Evolutionary conservation across 2,888 invertebrate genomes (phyloP).

Genomic region (Drosophila rubida): DNA sequence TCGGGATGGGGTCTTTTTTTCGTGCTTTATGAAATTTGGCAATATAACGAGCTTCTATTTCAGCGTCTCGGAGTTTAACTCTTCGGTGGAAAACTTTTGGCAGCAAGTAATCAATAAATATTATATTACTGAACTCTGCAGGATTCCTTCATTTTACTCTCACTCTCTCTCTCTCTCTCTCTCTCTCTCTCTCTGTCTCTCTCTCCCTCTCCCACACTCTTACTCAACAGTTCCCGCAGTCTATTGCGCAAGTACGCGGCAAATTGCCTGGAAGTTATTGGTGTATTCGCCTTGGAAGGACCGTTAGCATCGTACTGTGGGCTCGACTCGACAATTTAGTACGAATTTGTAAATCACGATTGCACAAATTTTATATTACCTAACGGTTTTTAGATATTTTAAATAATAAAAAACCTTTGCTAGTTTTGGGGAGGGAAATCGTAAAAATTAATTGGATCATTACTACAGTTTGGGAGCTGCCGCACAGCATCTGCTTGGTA

Average conservation of each 20-base stretch:
- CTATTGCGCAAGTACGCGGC: conserved; percentile 45
- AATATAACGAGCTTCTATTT: conserved; percentile 38
- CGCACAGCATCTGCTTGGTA: conserved; percentile 8
- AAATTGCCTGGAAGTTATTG: conserved; percentile 43
- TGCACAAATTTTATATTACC: background rate
- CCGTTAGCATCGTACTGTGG: conserved; percentile 8
- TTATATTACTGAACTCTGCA: conserved; percentile 60
- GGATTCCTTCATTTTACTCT: conserved; percentile 18
- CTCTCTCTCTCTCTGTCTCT: conserved; percentile 1
- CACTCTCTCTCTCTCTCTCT: background rate
- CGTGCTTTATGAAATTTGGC: conserved; percentile 51
- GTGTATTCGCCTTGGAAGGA: conserved; percentile 42
- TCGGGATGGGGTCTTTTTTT: conserved; percentile 11
- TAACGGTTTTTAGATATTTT: background rate
- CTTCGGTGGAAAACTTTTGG: conserved; percentile 35
- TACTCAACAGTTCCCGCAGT: background rate
- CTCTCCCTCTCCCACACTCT: background rate
- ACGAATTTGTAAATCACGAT: background rate
- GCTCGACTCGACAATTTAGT: background rate
- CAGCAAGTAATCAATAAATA: conserved; percentile 73
- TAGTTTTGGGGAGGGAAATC: too few relatives aligned
- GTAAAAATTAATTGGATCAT: too few relatives aligned
- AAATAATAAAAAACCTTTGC: too few relatives aligned
- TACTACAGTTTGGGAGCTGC: conserved; percentile 13
- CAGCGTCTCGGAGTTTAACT: conserved; percentile 46